Percentiles rank a stretch among this genome's conserved stretches.
Evolutionary conservation across 2,797 vertebrate genomes (phyloP).

Genomic region (Xenentodon cancila): DNA sequence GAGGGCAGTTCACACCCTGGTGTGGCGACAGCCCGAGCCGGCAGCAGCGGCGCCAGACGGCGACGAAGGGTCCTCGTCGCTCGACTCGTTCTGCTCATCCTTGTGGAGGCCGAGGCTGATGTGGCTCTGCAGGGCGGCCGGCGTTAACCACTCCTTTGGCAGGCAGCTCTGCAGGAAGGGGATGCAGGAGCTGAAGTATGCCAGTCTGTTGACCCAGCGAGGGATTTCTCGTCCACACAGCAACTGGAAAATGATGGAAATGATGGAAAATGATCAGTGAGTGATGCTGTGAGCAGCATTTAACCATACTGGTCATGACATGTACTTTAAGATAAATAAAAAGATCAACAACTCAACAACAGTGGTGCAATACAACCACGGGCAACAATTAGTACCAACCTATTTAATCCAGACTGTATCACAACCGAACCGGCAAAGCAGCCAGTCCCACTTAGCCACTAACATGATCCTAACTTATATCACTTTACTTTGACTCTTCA

Average conservation of each 20-base stretch:
- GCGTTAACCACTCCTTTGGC: constrained; percentile 93
- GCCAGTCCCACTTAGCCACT: no score
- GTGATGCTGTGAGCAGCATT: no score
- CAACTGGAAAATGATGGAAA: constrained; percentile 76
- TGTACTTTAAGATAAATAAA: no score
- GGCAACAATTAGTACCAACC: no score
- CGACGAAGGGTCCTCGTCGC: constrained; percentile 87
- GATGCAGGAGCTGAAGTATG: constrained; percentile 96
- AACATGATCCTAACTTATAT: no score
- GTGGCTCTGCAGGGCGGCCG: constrained; percentile 93
- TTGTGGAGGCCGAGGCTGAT: constrained; percentile 92
- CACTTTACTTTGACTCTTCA: no score
- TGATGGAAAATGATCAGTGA: not conserved
- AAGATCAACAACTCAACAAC: no score
- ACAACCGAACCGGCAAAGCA: no score
- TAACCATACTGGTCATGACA: no score
- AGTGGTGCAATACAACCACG: no score
- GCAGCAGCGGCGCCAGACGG: constrained; percentile 76
- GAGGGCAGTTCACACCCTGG: constrained; percentile 82
- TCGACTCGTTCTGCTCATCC: constrained; percentile 86
- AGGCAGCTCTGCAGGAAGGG: constrained; percentile 96
- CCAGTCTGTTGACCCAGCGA: constrained; percentile 95
- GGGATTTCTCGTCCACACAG: constrained; percentile 92
- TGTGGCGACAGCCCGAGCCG: constrained; percentile 88
- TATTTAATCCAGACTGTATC: no score